phyloP scores from a whole-genome alignment of 2,797 vertebrate species.

The Bradypus variegatus region DNA sequence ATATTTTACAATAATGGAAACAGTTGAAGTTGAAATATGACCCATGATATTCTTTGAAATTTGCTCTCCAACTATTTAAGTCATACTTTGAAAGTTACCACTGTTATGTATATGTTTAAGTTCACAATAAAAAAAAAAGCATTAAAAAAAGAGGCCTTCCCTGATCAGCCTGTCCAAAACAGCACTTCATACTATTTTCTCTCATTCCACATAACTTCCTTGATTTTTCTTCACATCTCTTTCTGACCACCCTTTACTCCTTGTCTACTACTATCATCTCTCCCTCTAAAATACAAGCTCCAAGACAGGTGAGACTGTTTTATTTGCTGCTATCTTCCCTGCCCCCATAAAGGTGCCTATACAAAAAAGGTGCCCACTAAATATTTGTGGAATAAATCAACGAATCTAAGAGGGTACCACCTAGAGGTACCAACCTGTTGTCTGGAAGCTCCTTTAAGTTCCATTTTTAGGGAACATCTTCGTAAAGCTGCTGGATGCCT shows the following conservation, averaged over 20 bases:
- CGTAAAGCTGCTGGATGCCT: background rate
- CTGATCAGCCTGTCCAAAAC: background rate
- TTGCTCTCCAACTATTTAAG: too few species aligned
- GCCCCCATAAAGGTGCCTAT: background rate
- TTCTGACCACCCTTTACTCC: background rate
- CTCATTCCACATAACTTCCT: background rate
- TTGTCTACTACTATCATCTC: background rate
- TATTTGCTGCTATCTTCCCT: background rate
- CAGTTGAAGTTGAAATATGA: too few species aligned
- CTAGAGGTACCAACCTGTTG: background rate
- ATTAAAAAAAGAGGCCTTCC: background rate
- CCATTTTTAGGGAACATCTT: background rate
- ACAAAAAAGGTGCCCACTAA: background rate
- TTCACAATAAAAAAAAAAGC: too few species aligned
- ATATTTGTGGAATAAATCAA: background rate
- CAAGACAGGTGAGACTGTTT: background rate
- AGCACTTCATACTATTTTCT: background rate
- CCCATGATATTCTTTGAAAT: too few species aligned
- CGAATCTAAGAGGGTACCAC: background rate
- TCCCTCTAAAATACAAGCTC: background rate
- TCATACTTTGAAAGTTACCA: too few species aligned
- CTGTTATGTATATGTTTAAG: too few species aligned
- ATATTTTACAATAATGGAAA: too few species aligned
- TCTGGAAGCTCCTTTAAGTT: background rate
- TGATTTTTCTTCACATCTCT: background rate